Percentiles rank a stretch among this genome's conserved stretches.
Evolutionary conservation across 2,113 vertebrate genomes (phyloP).

Genomic region (Pterophyllum scalare): DNA sequence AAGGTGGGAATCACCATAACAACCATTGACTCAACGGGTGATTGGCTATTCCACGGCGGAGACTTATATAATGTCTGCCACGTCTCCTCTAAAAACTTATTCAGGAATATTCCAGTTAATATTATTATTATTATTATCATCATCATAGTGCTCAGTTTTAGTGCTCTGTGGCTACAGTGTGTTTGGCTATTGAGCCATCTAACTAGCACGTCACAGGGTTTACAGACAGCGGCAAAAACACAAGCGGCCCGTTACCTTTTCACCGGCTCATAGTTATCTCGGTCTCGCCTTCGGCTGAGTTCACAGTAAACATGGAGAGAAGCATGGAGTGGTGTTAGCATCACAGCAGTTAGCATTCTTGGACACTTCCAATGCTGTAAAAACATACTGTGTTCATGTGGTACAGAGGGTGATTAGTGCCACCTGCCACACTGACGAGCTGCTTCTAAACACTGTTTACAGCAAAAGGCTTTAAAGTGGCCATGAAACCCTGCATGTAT

Average conservation of each 20-base stretch:
- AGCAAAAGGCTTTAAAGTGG: too few species aligned
- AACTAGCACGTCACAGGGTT: conserved; percentile 55
- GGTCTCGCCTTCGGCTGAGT: conserved; percentile 75
- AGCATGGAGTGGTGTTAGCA: conserved; percentile 30
- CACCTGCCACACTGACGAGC: conserved; percentile 1
- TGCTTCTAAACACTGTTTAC: too few species aligned
- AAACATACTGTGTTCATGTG: background rate
- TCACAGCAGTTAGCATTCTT: conserved; percentile 14
- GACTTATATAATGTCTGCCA: background rate
- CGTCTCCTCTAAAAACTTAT: background rate
- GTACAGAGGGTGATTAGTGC: conserved; percentile 27
- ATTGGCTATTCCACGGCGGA: background rate
- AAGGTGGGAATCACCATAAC: background rate
- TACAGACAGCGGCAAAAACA: conserved; percentile 11
- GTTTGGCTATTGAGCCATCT: background rate
- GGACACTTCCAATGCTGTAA: background rate
- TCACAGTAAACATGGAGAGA: conserved; percentile 28
- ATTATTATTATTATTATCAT: too few species aligned
- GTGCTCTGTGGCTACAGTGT: background rate
- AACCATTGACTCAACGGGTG: background rate
- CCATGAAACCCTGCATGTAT: too few species aligned
- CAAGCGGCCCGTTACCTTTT: conserved; percentile 64
- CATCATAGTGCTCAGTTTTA: background rate
- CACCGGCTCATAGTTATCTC: conserved; percentile 79
- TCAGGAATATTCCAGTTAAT: background rate